phyloP scores from a whole-genome alignment of 2,797 vertebrate species.

The Danio tinwini region DNA sequence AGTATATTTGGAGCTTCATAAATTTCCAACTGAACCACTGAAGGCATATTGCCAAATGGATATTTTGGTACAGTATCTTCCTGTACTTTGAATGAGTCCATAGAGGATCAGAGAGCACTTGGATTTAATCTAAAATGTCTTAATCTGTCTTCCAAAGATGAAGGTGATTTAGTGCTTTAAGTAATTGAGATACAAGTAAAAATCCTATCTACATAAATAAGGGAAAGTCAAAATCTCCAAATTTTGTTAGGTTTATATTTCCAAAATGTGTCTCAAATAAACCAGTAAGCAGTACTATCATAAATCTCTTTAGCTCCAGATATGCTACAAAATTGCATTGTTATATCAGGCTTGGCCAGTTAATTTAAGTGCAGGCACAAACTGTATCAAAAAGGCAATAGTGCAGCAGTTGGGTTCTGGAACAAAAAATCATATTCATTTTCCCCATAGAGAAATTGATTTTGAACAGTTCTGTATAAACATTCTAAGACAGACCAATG shows the following conservation, averaged over 20 bases:
- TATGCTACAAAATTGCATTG: background rate
- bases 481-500: background rate
- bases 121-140: no score
- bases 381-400: slow-evolving; percentile 1
- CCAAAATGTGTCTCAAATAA: background rate
- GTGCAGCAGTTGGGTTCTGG: background rate
- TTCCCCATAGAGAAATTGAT: background rate
- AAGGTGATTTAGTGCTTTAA: no score
- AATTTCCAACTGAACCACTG: no score
- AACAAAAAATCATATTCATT: background rate
- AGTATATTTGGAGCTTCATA: no score
- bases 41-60: no score
- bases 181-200: background rate
- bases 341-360: background rate
- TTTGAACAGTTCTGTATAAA: slow-evolving; percentile 4
- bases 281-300: background rate
- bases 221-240: background rate
- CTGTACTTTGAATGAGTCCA: no score
- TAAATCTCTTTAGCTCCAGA: background rate
- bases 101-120: no score
- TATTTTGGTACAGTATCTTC: no score
- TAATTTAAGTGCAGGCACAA: background rate
- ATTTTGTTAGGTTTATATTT: background rate
- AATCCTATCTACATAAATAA: background rate
- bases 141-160: no score